A percentile compares a stretch with the other conserved stretches of the same genome.
phyloP scores from a whole-genome alignment of 2,113 vertebrate genomes.

The Oncorhynchus nerka region DNA sequence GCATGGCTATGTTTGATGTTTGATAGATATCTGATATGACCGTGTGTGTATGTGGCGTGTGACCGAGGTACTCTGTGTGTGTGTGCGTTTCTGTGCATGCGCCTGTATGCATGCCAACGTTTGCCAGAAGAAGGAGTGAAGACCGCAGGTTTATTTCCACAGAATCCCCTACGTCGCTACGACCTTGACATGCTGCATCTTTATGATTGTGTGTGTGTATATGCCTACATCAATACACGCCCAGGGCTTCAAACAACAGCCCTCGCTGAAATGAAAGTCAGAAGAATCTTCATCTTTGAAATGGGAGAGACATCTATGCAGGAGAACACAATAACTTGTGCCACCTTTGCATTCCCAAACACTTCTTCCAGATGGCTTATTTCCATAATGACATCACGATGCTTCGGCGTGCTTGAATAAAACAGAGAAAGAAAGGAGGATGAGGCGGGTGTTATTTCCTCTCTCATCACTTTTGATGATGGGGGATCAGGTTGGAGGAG shows the following conservation, averaged over 20 bases:
- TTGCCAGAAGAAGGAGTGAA: not conserved
- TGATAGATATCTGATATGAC: too few relatives aligned
- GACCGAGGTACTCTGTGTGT: not conserved
- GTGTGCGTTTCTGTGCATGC: not conserved
- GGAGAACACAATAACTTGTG: not conserved
- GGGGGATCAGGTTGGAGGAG: not conserved
- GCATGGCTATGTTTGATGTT: too few relatives aligned
- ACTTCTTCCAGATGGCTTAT: constrained; percentile 41
- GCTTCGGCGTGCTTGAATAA: constrained; percentile 22
- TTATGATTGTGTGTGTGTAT: not conserved
- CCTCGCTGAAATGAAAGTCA: constrained; percentile 2
- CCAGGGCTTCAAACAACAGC: not conserved
- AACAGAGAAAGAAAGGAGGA: constrained; percentile 1
- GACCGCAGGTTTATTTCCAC: not conserved
- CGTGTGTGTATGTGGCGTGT: not conserved
- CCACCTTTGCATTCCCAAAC: constrained; percentile 6
- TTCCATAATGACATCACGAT: constrained; percentile 43
- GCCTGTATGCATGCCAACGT: not conserved
- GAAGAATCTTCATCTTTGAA: constrained; percentile 2
- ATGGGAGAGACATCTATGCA: not conserved
- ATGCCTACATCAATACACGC: not conserved
- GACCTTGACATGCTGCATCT: not conserved
- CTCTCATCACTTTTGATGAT: not conserved
- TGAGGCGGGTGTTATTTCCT: not conserved
- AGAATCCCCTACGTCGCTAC: not conserved